Percentiles rank a stretch among this genome's conserved stretches.
Evolutionary conservation across 35 echinoderm and acorn worm species (phyloP).

Genomic region (Lytechinus variegatus): DNA sequence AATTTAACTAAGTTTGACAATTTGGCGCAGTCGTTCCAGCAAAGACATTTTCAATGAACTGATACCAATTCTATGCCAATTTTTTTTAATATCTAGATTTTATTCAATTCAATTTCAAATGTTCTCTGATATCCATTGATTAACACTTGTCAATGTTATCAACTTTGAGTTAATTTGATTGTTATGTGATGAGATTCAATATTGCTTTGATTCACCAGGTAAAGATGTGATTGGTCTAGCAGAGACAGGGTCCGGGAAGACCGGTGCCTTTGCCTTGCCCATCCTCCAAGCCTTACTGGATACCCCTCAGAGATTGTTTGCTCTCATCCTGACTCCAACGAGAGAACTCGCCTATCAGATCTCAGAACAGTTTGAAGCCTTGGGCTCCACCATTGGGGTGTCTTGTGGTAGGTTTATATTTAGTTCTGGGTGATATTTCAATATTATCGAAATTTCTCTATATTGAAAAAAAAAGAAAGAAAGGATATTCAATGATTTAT

Average conservation of each 20-base stretch:
- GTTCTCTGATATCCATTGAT: neutral
- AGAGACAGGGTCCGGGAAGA: constrained; percentile 98
- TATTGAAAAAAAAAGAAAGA: too few relatives aligned
- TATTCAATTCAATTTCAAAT: neutral
- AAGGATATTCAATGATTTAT: too few relatives aligned
- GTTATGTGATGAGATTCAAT: neutral
- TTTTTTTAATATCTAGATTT: too few relatives aligned
- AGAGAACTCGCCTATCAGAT: constrained; percentile 98
- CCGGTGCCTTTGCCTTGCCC: constrained; percentile 92
- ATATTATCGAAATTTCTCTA: too few relatives aligned
- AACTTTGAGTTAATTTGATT: neutral
- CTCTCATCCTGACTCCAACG: constrained; percentile 87
- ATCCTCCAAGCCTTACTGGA: constrained; percentile 92
- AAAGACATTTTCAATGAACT: too few relatives aligned
- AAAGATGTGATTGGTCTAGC: constrained; percentile 93
- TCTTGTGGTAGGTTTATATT: constrained; percentile 75
- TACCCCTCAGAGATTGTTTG: constrained; percentile 93
- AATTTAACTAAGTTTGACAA: too few relatives aligned
- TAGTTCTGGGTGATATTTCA: too few relatives aligned
- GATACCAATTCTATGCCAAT: too few relatives aligned
- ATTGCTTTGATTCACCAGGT: constrained; percentile 46
- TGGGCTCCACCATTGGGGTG: constrained; percentile 84
- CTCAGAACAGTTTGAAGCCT: constrained; percentile 92
- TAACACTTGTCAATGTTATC: too few relatives aligned
- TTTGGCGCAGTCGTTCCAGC: too few relatives aligned